phyloP scores from a whole-genome alignment of 2,113 vertebrate genomes.

The Vimba vimba region DNA sequence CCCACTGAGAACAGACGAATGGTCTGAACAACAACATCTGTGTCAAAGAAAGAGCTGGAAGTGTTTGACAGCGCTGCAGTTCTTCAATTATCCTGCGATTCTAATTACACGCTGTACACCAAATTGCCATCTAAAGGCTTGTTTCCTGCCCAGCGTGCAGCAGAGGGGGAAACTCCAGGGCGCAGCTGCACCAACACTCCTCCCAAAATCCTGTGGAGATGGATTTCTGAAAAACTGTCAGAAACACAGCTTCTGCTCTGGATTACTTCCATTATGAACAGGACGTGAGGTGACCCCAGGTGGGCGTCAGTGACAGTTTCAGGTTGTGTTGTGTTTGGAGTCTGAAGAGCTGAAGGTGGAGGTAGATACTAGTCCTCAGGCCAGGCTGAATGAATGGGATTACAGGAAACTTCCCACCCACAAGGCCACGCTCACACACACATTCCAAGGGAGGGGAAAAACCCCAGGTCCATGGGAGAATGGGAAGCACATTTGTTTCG shows the following conservation, averaged over 20 bases:
- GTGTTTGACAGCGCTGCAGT: conserved; percentile 24
- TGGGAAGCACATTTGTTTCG: conserved; percentile 60
- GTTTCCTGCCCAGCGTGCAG: conserved; percentile 52
- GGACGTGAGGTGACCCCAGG: neutral
- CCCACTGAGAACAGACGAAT: neutral
- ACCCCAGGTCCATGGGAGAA: conserved; percentile 38
- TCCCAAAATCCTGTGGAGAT: conserved; percentile 33
- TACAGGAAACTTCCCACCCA: conserved; percentile 74
- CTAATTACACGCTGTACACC: conserved; percentile 62
- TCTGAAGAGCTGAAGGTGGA: neutral
- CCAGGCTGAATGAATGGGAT: conserved; percentile 59
- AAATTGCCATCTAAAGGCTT: conserved; percentile 58
- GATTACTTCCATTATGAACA: neutral
- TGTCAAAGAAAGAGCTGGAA: conserved; percentile 6
- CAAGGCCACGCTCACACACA: conserved; percentile 42
- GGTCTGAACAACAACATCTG: neutral
- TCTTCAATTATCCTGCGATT: conserved; percentile 57
- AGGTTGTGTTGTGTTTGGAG: neutral
- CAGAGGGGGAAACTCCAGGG: conserved; percentile 60
- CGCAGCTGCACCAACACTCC: conserved; percentile 34
- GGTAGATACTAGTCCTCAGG: conserved; percentile 18
- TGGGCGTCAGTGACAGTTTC: neutral
- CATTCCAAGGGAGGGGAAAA: conserved; percentile 52
- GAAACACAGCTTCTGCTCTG: neutral
- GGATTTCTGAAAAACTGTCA: conserved; percentile 29